These are phyloP conservation scores for Catalaphyllia jardinei DNA, from an alignment of 64 coral and sea anemone species.

Conservation along the genomic window DNA sequence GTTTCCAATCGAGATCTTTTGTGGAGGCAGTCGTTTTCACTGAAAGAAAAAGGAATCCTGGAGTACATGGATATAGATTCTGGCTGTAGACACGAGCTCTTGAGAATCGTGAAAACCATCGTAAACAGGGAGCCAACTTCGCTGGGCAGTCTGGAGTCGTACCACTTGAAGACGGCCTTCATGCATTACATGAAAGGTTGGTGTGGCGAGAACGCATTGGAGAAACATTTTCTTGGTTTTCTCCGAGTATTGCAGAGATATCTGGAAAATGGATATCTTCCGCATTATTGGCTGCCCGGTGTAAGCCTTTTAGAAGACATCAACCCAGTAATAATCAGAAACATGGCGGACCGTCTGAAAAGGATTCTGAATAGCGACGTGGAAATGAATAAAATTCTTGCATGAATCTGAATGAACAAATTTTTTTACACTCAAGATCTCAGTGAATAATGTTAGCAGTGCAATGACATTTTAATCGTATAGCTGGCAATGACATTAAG, in stretches of 20 bases:
- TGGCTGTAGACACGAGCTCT: conserved; percentile 12
- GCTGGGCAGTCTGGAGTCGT: background rate
- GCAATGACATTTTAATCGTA: too few relatives aligned
- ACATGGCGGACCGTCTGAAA: background rate
- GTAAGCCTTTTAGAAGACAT: conserved; percentile 50
- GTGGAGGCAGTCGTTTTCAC: background rate
- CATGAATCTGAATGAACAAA: too few relatives aligned
- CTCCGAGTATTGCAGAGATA: background rate
- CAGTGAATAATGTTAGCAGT: too few relatives aligned
- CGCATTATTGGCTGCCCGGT: conserved; percentile 38
- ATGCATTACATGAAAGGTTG: conserved; percentile 14
- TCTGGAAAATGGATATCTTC: background rate
- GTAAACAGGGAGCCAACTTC: background rate
- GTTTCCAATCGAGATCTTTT: background rate
- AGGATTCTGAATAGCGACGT: background rate
- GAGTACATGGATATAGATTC: background rate
- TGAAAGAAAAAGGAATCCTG: background rate
- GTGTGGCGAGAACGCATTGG: conserved; percentile 12
- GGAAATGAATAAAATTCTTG: background rate
- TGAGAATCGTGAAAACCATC: background rate
- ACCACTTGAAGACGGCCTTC: background rate
- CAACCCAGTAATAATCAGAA: background rate
- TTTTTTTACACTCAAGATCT: too few relatives aligned
- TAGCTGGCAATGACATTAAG: too few relatives aligned
- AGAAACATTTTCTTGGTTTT: conserved; percentile 43